Percentiles rank a stretch among this genome's conserved stretches.
These are phyloP conservation scores for Pegoplata infirma DNA, from an alignment of 2,888 invertebrate species.

Conservation along the genomic window DNA sequence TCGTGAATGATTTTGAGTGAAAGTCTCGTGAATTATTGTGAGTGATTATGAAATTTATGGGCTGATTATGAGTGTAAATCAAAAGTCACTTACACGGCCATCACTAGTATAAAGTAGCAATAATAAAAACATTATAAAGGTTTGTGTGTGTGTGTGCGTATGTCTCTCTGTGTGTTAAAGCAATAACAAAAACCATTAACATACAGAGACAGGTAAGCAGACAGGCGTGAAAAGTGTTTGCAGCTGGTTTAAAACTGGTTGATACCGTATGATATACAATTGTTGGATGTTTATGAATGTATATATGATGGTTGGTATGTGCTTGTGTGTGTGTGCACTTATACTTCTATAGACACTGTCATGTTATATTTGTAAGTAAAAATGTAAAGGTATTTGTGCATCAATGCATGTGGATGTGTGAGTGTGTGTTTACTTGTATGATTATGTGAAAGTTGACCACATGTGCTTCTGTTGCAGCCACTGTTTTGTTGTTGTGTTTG, in stretches of 20 bases:
- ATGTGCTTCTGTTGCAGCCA: not conserved
- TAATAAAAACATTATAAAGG: constrained; percentile 15
- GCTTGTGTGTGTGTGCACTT: not conserved
- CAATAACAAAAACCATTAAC: constrained; percentile 45
- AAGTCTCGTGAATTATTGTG: too few species aligned
- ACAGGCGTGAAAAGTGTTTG: constrained; percentile 48
- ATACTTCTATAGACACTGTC: not conserved
- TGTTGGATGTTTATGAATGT: too few species aligned
- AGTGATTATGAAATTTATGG: too few species aligned
- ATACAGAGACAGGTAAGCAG: constrained; percentile 49
- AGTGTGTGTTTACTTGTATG: not conserved
- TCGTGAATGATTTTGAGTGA: too few species aligned
- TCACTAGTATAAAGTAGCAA: not conserved
- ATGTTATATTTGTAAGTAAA: not conserved
- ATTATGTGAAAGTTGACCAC: constrained; percentile 10
- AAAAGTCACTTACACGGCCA: too few species aligned
- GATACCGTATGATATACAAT: constrained; percentile 3
- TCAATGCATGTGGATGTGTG: too few species aligned
- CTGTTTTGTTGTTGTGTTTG: not conserved
- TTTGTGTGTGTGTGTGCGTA: constrained; percentile 15
- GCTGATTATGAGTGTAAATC: too few species aligned
- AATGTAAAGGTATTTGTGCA: not conserved
- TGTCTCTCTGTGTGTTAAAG: constrained; percentile 28
- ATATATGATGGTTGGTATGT: not conserved
- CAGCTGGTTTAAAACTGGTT: constrained; percentile 28